phyloP scores from a whole-genome alignment of 2,797 vertebrate genomes.

The Pangasius krempfi region DNA sequence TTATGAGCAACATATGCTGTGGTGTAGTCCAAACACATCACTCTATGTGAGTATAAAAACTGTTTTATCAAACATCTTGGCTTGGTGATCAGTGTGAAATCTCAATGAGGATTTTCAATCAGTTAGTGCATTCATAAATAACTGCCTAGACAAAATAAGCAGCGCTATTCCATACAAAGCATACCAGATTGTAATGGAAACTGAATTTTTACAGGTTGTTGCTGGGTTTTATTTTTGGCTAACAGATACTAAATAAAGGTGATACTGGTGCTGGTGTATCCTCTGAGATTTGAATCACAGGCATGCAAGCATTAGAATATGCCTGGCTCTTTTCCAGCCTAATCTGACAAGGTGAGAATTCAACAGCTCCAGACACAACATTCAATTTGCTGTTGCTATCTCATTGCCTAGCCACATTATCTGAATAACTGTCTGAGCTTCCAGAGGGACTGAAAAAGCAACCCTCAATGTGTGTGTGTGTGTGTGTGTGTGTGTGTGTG shows the following conservation, averaged over 20 bases:
- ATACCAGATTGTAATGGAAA: neutral
- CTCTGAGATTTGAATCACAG: neutral
- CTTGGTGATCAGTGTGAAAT: constrained; percentile 1
- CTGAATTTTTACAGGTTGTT: neutral
- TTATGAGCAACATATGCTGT: neutral
- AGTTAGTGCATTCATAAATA: neutral
- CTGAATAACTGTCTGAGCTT: neutral
- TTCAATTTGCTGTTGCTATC: constrained; percentile 15
- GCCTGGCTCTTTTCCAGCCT: neutral
- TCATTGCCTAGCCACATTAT: constrained; percentile 22
- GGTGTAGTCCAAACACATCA: neutral
- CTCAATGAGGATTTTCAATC: neutral
- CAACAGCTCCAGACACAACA: constrained; percentile 9
- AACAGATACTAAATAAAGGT: neutral
- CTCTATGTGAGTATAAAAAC: neutral
- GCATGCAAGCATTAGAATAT: constrained; percentile 2
- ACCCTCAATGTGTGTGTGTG: neutral
- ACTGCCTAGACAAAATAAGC: neutral
- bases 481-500: neutral
- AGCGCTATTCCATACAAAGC: neutral
- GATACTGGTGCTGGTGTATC: neutral
- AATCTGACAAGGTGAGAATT: constrained; percentile 10
- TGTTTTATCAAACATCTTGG: neutral
- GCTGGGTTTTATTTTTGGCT: neutral
- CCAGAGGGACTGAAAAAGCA: neutral